phyloP scores from a whole-genome alignment of 1,140 invertebrate genomes.

The Chrysomallon squamiferum region DNA sequence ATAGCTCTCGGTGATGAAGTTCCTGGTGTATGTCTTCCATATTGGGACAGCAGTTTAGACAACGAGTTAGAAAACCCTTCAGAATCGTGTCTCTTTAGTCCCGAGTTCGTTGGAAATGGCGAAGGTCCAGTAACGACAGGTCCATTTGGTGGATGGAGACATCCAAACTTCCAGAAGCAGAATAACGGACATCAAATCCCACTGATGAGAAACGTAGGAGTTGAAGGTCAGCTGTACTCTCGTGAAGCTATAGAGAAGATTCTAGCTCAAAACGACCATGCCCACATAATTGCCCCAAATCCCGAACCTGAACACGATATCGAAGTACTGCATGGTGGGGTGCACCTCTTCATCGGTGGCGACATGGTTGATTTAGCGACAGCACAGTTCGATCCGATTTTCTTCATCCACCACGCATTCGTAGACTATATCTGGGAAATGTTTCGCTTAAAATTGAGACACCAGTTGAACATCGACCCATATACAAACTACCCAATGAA shows the following conservation, averaged over 20 bases:
- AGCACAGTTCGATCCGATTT: constrained; percentile 61
- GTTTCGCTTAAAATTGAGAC: constrained; percentile 36
- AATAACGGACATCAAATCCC: background rate
- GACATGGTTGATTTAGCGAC: constrained; percentile 50
- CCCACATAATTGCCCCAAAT: constrained; percentile 17
- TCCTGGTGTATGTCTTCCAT: constrained; percentile 55
- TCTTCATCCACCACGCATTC: constrained; percentile 63
- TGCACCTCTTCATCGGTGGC: constrained; percentile 52
- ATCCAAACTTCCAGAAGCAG: constrained; percentile 8
- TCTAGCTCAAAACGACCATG: constrained; percentile 8
- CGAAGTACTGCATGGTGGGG: constrained; percentile 47
- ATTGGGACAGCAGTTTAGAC: constrained; percentile 62
- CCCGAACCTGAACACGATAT: constrained; percentile 28
- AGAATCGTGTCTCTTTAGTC: constrained; percentile 58
- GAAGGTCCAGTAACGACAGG: constrained; percentile 60
- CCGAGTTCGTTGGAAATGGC: constrained; percentile 57
- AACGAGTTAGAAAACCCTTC: constrained; percentile 50
- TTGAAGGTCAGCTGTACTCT: constrained; percentile 13
- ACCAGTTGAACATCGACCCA: constrained; percentile 20
- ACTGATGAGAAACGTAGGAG: constrained; percentile 27
- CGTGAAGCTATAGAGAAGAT: constrained; percentile 10
- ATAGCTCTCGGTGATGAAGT: constrained; percentile 38
- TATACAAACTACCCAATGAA: constrained; percentile 12
- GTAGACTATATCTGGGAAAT: constrained; percentile 59
- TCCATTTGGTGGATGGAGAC: constrained; percentile 47